Evolutionary conservation across 1,140 invertebrate genomes (phyloP), one percentile per base, ranked within the genome.

Genomic region (Drosophila orosa): DNA sequence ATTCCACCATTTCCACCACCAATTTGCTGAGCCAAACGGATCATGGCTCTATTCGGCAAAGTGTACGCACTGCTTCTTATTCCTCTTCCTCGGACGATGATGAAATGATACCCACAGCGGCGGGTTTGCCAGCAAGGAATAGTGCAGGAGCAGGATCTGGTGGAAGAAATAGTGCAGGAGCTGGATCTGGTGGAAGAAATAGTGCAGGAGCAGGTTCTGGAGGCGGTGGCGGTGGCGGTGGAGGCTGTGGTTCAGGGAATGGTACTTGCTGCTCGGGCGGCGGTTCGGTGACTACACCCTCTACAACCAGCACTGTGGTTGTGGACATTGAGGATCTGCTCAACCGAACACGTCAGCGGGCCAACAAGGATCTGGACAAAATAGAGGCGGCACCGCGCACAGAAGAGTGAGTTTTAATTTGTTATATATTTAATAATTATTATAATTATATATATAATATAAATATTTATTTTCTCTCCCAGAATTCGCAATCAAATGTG

Each of bases 261-360:
- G 85, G 62, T 56, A 91, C 74, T 47, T 78, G 90, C 69, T 91
- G 92, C 48, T 78, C 92, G 19, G 74, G 68, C 3, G 72, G 52
- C 0, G 54, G 31, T 0, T 15, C 58, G 0, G 80, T 72, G 2
- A 78, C 69, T 1, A 85, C 73, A 4, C 80, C 86, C 6, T 80
- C 86, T 6, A 92, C 86, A 6, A 71, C 75, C 27, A 90, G 92
- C 40, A 93, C 93, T 65, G 93, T 92, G 12, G 87, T 95, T 5
- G 92, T 94, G 5, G 95, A 96, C 81, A 96, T 96, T 22, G 95
- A 96, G 92, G 96, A 97, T 92, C 92, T 96, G n/a, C 58, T 93
- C 8, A 93, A 92, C 89, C 91, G 66, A 29, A 72, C 19, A 68
- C 62, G 69, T 47, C 81, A 80, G 9, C 72, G 73, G 10, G 22